A percentile compares a stretch with the other conserved stretches of the same genome.
Conservation (phyloP, 2,797 vertebrate genomes). For the Coluber constrictor region DNA sequence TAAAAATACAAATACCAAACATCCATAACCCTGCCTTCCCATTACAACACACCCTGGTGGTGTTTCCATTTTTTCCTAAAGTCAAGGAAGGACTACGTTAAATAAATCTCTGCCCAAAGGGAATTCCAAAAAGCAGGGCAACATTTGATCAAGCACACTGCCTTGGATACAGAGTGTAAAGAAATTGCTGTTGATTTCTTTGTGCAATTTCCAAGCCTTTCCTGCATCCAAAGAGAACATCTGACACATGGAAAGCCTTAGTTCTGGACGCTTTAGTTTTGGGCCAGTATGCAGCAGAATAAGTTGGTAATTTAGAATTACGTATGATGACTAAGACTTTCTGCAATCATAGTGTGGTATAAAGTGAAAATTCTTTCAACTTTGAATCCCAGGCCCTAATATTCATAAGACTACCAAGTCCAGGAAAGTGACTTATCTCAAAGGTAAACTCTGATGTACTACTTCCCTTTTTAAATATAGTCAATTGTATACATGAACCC, state of each 20-base stretch:
- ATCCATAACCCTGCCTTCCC: not conserved
- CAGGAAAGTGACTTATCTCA: not conserved
- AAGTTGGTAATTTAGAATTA: not conserved
- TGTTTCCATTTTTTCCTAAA: not conserved
- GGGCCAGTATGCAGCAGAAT: not conserved
- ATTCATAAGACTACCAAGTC: not conserved
- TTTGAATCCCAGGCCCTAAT: not conserved
- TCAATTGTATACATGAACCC: not conserved
- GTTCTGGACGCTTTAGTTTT: not conserved
- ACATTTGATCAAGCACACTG: not conserved
- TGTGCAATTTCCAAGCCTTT: not conserved
- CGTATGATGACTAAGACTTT: not conserved
- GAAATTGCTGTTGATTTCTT: not conserved
- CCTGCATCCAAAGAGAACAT: not conserved
- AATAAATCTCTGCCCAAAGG: not conserved
- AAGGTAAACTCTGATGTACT: not conserved
- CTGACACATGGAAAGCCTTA: not conserved
- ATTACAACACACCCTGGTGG: not conserved
- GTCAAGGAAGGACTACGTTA: not conserved
- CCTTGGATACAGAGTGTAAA: not conserved
- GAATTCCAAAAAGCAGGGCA: not conserved
- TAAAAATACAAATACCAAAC: not conserved
- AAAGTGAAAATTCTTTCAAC: not conserved
- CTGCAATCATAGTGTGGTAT: not conserved
- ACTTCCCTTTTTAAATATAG: not conserved